Evolutionary conservation across 1,140 invertebrate genomes (phyloP).

Genomic region (Leptinotarsa texana): DNA sequence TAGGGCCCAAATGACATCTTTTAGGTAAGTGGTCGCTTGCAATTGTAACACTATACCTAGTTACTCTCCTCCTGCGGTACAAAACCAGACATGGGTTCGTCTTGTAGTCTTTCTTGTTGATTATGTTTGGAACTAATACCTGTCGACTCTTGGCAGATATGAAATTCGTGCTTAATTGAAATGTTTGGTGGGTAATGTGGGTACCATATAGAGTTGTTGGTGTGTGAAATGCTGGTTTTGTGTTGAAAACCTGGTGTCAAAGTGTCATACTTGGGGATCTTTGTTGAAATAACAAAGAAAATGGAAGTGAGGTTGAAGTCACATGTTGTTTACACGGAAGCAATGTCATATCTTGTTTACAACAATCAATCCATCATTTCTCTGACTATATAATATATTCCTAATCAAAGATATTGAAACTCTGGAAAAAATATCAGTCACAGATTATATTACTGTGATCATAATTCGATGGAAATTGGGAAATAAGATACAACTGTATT

Average conservation of each 20-base stretch:
- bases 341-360: too few relatives aligned
- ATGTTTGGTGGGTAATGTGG: slow-evolving; percentile 9
- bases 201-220: background rate
- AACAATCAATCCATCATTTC: too few relatives aligned
- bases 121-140: slow-evolving; percentile 49
- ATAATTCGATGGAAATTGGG: too few relatives aligned
- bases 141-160: slow-evolving; percentile 35
- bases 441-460: too few relatives aligned
- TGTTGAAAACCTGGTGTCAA: background rate
- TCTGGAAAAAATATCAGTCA: too few relatives aligned
- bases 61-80: slow-evolving; percentile 31
- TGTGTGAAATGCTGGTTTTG: slow-evolving; percentile 2
- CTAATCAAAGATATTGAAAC: too few relatives aligned
- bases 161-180: slow-evolving; percentile 24
- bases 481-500: too few relatives aligned
- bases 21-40: slow-evolving; percentile 29
- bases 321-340: too few relatives aligned
- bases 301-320: background rate
- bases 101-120: slow-evolving; percentile 40
- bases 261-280: background rate
- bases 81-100: slow-evolving; percentile 40
- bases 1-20: slow-evolving; percentile 25
- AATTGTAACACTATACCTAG: slow-evolving; percentile 44
- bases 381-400: too few relatives aligned
- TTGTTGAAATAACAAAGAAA: background rate